Evolutionary conservation across 2,113 vertebrate species (phyloP).

Genomic region (Albula goreensis): DNA sequence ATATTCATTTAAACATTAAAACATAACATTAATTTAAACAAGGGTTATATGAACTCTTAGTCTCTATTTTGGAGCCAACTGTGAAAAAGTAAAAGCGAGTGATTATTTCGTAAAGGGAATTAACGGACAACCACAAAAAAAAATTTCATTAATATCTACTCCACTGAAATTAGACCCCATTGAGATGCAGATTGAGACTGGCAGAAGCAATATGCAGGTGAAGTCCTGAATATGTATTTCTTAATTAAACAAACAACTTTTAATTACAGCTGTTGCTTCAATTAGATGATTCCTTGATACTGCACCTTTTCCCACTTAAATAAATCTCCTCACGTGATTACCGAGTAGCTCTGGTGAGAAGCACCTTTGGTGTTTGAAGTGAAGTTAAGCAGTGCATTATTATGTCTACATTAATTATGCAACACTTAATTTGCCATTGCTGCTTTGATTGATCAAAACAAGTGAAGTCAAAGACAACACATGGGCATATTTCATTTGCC

Average conservation of each 20-base stretch:
- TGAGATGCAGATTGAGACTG: background rate
- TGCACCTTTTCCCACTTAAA: background rate
- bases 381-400: background rate
- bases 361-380: background rate
- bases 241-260: conserved; percentile 20
- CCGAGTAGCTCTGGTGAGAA: background rate
- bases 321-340: background rate
- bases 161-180: conserved; percentile 12
- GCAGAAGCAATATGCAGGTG: conserved; percentile 18
- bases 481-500: background rate
- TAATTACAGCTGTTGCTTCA: conserved; percentile 3
- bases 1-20: too few species aligned
- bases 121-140: background rate
- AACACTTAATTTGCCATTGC: conserved; percentile 8
- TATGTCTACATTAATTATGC: background rate
- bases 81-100: too few species aligned
- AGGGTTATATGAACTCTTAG: too few species aligned
- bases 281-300: background rate
- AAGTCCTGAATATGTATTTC: conserved; percentile 11
- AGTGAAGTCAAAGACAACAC: background rate
- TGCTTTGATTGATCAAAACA: background rate
- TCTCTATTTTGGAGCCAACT: too few species aligned
- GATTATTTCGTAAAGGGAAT: background rate
- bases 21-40: too few species aligned
- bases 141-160: background rate